These are phyloP conservation scores for Eulemur mongoz DNA, from an alignment of 2,797 vertebrate species.

Conservation along the genomic window DNA sequence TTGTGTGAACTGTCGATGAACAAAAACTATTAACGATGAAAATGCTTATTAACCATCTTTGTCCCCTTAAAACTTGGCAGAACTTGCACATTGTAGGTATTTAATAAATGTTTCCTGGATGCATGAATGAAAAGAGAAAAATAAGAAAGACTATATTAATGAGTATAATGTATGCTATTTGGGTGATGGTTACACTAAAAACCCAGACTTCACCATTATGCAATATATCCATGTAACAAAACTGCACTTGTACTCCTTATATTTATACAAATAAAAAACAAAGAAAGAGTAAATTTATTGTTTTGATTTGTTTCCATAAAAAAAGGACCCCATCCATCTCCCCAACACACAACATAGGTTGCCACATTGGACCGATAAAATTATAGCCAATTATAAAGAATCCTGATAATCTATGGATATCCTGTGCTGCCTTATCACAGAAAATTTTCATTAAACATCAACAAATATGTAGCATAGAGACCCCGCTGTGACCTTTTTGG, in stretches of 20 bases:
- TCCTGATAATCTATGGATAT: background rate
- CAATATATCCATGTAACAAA: no score
- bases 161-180: no score
- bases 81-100: background rate
- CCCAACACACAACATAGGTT: background rate
- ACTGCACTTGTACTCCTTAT: no score
- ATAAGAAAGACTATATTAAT: background rate
- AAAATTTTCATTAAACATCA: conserved; percentile 30
- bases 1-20: background rate
- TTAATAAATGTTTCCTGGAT: conserved; percentile 19
- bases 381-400: background rate
- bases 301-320: background rate
- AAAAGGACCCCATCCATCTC: background rate
- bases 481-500: background rate
- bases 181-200: no score
- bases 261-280: background rate
- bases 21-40: background rate
- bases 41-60: background rate
- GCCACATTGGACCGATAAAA: background rate
- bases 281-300: background rate
- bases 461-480: background rate
- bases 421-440: background rate
- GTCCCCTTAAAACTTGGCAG: background rate
- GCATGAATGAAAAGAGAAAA: background rate
- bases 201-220: no score